Evolutionary conservation across 2,888 invertebrate species (phyloP), one percentile per base, ranked within the genome.

Genomic region (Spilosoma lubricipeda): DNA sequence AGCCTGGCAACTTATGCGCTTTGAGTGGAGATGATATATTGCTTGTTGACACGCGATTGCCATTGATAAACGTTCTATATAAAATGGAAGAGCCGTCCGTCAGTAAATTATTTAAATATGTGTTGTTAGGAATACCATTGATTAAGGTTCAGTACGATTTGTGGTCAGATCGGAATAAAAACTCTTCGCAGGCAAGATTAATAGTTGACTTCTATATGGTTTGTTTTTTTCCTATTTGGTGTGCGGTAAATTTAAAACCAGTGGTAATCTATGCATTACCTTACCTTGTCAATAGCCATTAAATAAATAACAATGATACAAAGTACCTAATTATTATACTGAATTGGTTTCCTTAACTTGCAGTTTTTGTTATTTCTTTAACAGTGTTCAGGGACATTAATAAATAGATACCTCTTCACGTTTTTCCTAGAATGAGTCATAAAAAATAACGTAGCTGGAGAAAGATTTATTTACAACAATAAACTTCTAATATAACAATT

Each of bases 11-110:
- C 90, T 91, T 90, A 89, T 90, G 90, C 90, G 92, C 93, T 93
- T 93, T 92, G 93, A 93, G 90, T 89, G 86, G 89, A 91, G 91
- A 94, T 94, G 94, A 95, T 93, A 91, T 92, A 95, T 94, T 89
- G 89, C 87, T 71, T 74, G 80, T 78, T 89, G 90, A 87, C 94
- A 94, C 94, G 94, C 94, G 77, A 94, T 30, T 42, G 81, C 27
- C 72, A 68, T 67, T 8, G 30, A 8, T 67, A 1, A 68, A 39
- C 63, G 73, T 71, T 77, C 15, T 80, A 76, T 13, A 66, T 7
- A 33, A 13, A 52, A 73, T 87, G 70, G 86, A 88, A 72, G 30
- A 56, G 70, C 3, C 69, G 63, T 13, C 2, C 27, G 9, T 45
- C 11, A 23, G 23, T 56, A 5, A 23, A 39, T 27, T 59, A 9